Evolutionary conservation across 2,888 invertebrate genomes (phyloP).

Genomic region (Xestia xanthographa): DNA sequence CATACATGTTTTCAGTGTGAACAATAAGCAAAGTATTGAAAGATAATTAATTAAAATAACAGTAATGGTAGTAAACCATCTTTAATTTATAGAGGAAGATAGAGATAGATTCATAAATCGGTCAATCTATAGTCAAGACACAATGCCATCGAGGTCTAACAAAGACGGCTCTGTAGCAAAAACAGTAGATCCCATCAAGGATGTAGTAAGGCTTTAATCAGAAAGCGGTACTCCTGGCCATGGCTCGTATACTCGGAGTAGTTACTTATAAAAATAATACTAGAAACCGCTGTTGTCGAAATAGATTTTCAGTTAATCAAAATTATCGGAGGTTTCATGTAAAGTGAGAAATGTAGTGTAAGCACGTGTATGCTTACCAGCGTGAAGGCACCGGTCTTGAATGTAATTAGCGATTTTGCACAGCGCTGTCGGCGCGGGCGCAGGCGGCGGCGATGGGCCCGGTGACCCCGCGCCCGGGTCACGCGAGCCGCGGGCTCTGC

Average conservation of each 20-base stretch:
- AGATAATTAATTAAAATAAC: no score
- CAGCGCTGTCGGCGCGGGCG: slow-evolving; percentile 78
- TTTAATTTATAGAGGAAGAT: no score
- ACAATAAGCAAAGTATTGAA: background rate
- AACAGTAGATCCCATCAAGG: background rate
- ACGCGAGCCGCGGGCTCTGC: slow-evolving; percentile 68
- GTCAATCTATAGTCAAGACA: background rate
- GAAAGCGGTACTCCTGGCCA: background rate
- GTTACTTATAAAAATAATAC: background rate
- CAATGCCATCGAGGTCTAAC: background rate
- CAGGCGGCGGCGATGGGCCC: slow-evolving; percentile 65
- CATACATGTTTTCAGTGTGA: background rate
- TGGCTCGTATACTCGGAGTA: no score
- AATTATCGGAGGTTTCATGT: slow-evolving; percentile 9
- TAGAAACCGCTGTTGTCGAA: background rate
- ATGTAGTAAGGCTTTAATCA: background rate
- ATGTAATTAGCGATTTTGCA: slow-evolving; percentile 88
- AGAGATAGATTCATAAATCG: background rate
- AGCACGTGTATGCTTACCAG: slow-evolving; percentile 69
- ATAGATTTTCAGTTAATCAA: background rate
- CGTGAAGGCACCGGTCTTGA: slow-evolving; percentile 72
- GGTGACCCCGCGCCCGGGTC: slow-evolving; percentile 78
- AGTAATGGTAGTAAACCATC: background rate
- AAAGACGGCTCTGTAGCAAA: background rate
- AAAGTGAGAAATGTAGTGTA: slow-evolving; percentile 60